Conservation (phyloP, 2,113 vertebrate species). For the Lipophrys pholis region DNA sequence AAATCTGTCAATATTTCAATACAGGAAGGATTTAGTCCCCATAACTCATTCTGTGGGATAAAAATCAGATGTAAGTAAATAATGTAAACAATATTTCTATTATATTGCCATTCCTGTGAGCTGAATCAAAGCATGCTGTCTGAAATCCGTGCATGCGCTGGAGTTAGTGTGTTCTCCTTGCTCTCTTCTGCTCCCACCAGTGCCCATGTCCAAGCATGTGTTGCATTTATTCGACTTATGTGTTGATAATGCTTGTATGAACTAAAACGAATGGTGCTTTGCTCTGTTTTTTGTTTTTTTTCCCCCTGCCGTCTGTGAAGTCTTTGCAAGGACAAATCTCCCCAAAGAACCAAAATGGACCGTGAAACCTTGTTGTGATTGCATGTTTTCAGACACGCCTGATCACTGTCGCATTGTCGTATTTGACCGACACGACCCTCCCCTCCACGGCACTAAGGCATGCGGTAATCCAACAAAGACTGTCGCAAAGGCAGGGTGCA, state of each 20-base stretch:
- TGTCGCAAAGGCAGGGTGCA: no score
- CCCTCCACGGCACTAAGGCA: no score
- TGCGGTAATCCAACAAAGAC: no score
- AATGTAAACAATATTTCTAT: no score
- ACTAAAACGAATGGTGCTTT: slow-evolving; percentile 40
- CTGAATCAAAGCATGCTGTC: no score
- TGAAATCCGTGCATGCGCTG: not conserved
- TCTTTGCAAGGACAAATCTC: slow-evolving; percentile 14
- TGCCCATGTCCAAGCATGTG: slow-evolving; percentile 29
- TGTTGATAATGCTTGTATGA: slow-evolving; percentile 38
- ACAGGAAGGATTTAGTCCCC: not conserved
- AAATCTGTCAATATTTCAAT: not conserved
- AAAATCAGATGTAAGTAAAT: not conserved
- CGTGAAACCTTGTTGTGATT: slow-evolving; percentile 2
- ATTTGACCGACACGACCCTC: no score
- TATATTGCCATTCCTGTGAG: no score
- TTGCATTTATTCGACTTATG: slow-evolving; percentile 34
- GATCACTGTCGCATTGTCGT: slow-evolving; percentile 8
- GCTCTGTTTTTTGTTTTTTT: slow-evolving; percentile 9
- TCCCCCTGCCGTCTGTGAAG: slow-evolving; percentile 15
- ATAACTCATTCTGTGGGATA: not conserved
- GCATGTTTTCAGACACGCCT: not conserved
- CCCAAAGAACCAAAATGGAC: not conserved
- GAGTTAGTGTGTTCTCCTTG: not conserved
- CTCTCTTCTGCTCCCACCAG: slow-evolving; percentile 29